Conservation (phyloP, 1,140 invertebrate genomes). For the Thereuonema tuberculata region DNA sequence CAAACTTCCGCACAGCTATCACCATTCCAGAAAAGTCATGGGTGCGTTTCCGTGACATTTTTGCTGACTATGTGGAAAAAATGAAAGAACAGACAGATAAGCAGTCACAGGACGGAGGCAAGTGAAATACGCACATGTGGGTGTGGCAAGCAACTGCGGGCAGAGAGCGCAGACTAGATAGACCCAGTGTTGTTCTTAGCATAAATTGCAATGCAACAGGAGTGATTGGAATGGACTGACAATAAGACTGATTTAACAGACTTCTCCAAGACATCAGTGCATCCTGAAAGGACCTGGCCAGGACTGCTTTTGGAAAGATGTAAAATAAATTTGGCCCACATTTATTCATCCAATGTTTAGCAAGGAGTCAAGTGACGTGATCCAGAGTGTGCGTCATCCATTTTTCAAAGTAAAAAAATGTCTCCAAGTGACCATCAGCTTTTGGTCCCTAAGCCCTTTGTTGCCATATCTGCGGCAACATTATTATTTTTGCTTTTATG, state of each 20-base stretch:
- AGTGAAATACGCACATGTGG: slow-evolving; percentile 14
- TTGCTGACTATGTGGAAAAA: slow-evolving; percentile 89
- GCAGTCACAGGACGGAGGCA: slow-evolving; percentile 17
- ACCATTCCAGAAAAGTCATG: slow-evolving; percentile 96
- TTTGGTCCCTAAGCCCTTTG: background rate
- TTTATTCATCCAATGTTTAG: background rate
- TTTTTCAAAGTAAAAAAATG: background rate
- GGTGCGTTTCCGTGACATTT: slow-evolving; percentile 88
- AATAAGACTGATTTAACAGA: slow-evolving; percentile 1
- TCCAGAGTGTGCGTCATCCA: background rate
- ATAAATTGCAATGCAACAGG: slow-evolving; percentile 5
- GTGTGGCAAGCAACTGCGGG: background rate
- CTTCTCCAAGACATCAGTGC: slow-evolving; percentile 4
- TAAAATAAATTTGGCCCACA: background rate
- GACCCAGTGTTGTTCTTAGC: slow-evolving; percentile 9
- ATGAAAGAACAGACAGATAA: slow-evolving; percentile 47
- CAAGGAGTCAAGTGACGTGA: background rate
- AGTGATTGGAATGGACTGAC: slow-evolving; percentile 3
- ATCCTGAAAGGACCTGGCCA: background rate
- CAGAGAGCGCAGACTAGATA: slow-evolving; percentile 6
- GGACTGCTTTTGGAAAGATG: background rate
- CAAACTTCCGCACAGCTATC: slow-evolving; percentile 93
- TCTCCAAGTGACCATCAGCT: background rate
- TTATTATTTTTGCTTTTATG: no score
- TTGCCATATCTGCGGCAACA: no score